Conservation (phyloP, 2,797 vertebrate genomes). For the Astyanax mexicanus region DNA sequence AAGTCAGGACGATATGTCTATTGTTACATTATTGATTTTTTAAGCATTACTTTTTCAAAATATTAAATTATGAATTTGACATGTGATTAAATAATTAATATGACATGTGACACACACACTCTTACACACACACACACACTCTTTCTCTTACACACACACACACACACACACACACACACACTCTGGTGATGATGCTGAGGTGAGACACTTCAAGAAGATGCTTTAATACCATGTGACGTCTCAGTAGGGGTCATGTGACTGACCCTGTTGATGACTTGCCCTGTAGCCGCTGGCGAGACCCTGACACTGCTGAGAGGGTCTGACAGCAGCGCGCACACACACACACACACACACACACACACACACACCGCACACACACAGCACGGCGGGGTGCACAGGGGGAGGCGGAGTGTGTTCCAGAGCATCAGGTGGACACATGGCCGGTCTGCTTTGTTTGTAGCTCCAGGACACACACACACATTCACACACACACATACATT, state of each 20-base stretch:
- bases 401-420: slow-evolving; percentile 4
- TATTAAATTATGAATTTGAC: neutral
- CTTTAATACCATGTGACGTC: neutral
- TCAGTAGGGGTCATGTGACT: neutral
- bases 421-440: slow-evolving; percentile 33
- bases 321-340: slow-evolving; percentile 58
- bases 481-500: slow-evolving; percentile 27
- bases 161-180: too few relatives aligned
- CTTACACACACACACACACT: too few relatives aligned
- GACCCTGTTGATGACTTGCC: neutral
- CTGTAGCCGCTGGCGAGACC: slow-evolving; percentile 71
- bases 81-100: too few relatives aligned
- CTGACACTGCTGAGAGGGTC: slow-evolving; percentile 67
- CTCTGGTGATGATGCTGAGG: too few relatives aligned
- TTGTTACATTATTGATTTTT: too few relatives aligned
- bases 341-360: slow-evolving; percentile 31
- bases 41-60: too few relatives aligned
- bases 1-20: too few relatives aligned
- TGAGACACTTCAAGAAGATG: too few relatives aligned
- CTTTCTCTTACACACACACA: neutral
- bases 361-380: neutral
- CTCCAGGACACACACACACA: slow-evolving; percentile 7
- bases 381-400: neutral
- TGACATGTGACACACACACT: neutral
- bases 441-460: neutral